Evolutionary conservation across 2,113 vertebrate species (phyloP), one percentile per base, ranked within the genome.

Genomic region (Poicephalus meyeri): DNA sequence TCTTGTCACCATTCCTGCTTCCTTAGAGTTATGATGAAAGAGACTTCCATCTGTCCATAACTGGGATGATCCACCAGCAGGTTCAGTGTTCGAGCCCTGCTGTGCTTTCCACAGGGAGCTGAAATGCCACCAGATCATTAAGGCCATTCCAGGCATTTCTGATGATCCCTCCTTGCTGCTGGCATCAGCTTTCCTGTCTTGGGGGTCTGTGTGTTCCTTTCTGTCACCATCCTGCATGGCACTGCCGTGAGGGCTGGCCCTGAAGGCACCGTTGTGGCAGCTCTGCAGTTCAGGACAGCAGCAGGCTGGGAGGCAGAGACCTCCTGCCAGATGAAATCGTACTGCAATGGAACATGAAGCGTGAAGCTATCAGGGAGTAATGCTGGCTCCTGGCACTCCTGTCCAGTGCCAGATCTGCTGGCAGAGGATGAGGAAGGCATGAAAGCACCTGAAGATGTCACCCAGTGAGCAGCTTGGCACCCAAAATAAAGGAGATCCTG

Each of bases 141-240:
- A 64, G 33, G 31, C 13, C 13, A 2, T 44, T 52, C 25, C 1
- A 8, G 55, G 28, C 47, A 41, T 28, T 71, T 28, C 10, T 19
- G 25, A 29, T n/a, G 20, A 23, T 31, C 53, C 11, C 41, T 87
- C 20, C 85, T 64, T 5, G 17, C 11, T 7, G 0, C 10, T 11
- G 50, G 16, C 50, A 66, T 26, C 55, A 50, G 16, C 25, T 13
- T 64, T 77, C 17, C 73, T 23, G 13, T 44, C 39, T n/a, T 29
- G 53, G 35, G 33, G 5, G 4, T 13, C 20, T 23, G 12, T 2
- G 12, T 46, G 70, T 7, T 64, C 86, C 61, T 35, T 50, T 21
- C 56, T 16, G 19, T 37, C 49, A 7, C 37, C 1, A 1, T 42
- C 46, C 55, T 88, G 18, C 29, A 7, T 0, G 2, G 7, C 44